Percentiles rank a stretch among this genome's conserved stretches.
These are phyloP conservation scores for Periphyllus acericola DNA, from an alignment of 2,888 invertebrate species.

Conservation along the genomic window DNA sequence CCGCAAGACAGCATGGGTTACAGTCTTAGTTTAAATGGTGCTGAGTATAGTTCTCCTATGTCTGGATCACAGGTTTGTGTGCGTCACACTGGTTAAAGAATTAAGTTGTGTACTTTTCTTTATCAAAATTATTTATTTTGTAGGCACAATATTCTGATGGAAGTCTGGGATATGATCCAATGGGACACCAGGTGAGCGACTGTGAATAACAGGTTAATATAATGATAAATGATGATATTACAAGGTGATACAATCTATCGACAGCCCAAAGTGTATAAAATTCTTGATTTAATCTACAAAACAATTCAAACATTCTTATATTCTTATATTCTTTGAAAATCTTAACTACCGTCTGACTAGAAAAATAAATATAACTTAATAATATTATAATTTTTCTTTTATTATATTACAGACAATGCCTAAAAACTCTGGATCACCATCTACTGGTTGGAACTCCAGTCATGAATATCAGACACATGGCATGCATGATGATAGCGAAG, in stretches of 20 bases:
- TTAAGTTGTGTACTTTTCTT: neutral
- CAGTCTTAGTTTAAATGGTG: slow-evolving; percentile 90
- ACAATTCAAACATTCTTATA: neutral
- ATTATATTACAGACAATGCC: slow-evolving; percentile 47
- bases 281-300: neutral
- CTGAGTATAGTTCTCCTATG: slow-evolving; percentile 77
- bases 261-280: neutral
- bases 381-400: neutral
- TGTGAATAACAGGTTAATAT: slow-evolving; percentile 59
- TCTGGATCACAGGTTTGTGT: slow-evolving; percentile 66
- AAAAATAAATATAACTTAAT: neutral
- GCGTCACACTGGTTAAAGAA: slow-evolving; percentile 33
- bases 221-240: slow-evolving; percentile 18
- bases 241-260: neutral
- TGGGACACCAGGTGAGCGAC: slow-evolving; percentile 79
- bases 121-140: slow-evolving; percentile 61
- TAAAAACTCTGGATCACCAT: slow-evolving; percentile 58
- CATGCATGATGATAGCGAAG: slow-evolving; percentile 64
- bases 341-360: neutral
- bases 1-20: slow-evolving; percentile 91
- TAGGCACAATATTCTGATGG: slow-evolving; percentile 85
- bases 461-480: slow-evolving; percentile 58
- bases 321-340: neutral
- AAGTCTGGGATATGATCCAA: slow-evolving; percentile 90
- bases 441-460: slow-evolving; percentile 58